Percentiles rank a stretch among this genome's conserved stretches.
These are phyloP conservation scores for Chrysodeixis includens DNA, from an alignment of 2,888 invertebrate genomes.

Conservation along the genomic window DNA sequence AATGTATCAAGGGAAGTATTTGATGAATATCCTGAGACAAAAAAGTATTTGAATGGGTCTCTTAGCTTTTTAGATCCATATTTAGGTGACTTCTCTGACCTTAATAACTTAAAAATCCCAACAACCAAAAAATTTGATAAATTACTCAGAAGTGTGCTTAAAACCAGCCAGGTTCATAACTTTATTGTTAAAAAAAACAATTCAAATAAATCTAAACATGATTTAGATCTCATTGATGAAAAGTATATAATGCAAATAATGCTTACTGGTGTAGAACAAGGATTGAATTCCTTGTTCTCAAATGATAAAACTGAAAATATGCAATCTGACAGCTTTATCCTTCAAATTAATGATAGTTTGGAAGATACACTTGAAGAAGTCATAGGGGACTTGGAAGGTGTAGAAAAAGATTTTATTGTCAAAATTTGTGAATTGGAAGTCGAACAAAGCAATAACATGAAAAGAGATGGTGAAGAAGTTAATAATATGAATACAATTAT, in stretches of 20 bases:
- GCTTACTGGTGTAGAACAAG: neutral
- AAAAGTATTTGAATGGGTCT: neutral
- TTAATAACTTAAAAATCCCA: neutral
- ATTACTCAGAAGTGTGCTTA: neutral
- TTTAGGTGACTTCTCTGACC: neutral
- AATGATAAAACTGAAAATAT: neutral
- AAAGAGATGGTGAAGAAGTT: neutral
- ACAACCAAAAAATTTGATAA: neutral
- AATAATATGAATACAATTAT: neutral
- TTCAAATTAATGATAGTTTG: too few species aligned
- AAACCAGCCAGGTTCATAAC: neutral
- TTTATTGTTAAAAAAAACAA: too few species aligned
- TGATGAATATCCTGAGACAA: neutral
- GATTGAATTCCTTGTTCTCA: neutral
- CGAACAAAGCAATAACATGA: neutral
- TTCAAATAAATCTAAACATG: neutral
- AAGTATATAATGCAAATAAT: neutral
- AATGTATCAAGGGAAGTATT: neutral
- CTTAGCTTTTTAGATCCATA: conserved; percentile 4
- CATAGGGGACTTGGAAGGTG: too few species aligned
- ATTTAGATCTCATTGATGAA: neutral
- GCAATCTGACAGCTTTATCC: too few species aligned
- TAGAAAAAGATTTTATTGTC: too few species aligned
- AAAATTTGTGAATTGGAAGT: neutral
- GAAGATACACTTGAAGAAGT: too few species aligned